Evolutionary conservation across 2,113 vertebrate genomes (phyloP).

Genomic region (Vidua chalybeata): DNA sequence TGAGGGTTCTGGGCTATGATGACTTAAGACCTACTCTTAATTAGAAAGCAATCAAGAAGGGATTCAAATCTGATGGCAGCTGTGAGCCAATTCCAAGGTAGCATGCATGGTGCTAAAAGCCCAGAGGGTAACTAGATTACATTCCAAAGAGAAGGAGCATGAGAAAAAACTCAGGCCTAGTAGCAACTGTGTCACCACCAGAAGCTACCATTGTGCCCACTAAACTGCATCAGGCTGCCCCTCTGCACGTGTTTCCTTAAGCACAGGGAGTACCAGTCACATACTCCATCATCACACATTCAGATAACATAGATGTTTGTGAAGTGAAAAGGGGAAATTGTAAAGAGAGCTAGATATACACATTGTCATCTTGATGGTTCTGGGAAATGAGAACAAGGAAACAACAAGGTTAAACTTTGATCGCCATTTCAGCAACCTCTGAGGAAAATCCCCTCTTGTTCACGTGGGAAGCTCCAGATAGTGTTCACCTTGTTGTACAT

Average conservation of each 20-base stretch:
- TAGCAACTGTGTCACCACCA: background rate
- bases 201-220: background rate
- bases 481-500: background rate
- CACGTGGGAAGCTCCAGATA: background rate
- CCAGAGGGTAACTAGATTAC: background rate
- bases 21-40: slow-evolving; percentile 14
- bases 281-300: background rate
- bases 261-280: background rate
- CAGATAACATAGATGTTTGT: background rate
- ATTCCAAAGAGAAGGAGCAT: background rate
- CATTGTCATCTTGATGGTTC: background rate
- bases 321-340: background rate
- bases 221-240: background rate
- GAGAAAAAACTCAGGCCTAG: background rate
- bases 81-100: background rate
- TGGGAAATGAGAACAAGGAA: background rate
- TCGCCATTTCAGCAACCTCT: background rate
- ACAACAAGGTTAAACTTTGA: background rate
- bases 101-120: background rate
- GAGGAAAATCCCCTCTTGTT: slow-evolving; percentile 6
- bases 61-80: background rate
- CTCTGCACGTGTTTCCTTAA: background rate
- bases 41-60: slow-evolving; percentile 20
- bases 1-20: background rate
- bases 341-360: background rate